Base-by-base conservation (phyloP, 2,113 vertebrate species). In the Rhodinocichla rosea region DNA sequence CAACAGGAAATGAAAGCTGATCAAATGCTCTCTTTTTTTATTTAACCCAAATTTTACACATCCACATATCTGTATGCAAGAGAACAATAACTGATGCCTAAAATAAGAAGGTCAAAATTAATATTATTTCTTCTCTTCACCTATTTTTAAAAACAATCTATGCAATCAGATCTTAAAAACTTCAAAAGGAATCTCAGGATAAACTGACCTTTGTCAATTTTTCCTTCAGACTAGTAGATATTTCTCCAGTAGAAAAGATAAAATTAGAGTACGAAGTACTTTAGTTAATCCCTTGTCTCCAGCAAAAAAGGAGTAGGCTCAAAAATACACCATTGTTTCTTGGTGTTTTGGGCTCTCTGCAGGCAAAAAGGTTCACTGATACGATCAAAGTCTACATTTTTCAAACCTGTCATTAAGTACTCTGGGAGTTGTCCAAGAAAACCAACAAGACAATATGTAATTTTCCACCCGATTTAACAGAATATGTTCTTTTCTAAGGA, bases 401-500 rank as follows among this genome's bases (percentile, higher is more conserved):
- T 91, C 83, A 94, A 55, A 76, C 47, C 55, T 89, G 68, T 90
- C 86, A 86, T 93, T 93, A 94, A 90, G 71, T 77, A 55, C 50
- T 80, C 75, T 95, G 92, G 86, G 75, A 93, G 32, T 33, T 86
- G 64, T 94, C 86, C 85, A 93, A 92, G 68, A 80, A 93, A 96
- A 88, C 79, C 37, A 85, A 86, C 67, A 93, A 92, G 95, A 96
- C 94, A 95, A 93, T 95, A 80, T 33, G 50, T 83, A 92, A 93
- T 95, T 96, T 97, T 96, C 94, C 33, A 6, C 86, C 90, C 88
- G 80, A 96, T 93, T 96, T 92, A 90, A 86, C 86, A 80, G 92
- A 95, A 79, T 88, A 80, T 93, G 63, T 90, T 96, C 76, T 90
- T 85, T 87, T 94, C 75, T 93, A 76, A 87, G 67, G 90, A 95